These are phyloP conservation scores for Xanthia icteritia DNA, from an alignment of 2,888 invertebrate species.

Conservation along the genomic window DNA sequence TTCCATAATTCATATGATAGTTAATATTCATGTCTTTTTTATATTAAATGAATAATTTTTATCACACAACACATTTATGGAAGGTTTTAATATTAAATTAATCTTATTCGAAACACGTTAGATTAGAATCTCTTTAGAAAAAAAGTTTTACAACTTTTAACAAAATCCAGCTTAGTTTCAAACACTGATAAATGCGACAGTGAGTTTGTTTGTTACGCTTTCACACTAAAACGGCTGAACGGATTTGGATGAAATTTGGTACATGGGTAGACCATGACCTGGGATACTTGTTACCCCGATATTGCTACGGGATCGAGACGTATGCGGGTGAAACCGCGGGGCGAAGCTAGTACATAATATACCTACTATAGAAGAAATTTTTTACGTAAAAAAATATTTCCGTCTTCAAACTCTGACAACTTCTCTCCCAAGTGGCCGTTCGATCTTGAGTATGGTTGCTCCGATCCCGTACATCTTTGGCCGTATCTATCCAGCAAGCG, in stretches of 20 bases:
- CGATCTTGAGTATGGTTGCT: not conserved
- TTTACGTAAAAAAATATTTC: not conserved
- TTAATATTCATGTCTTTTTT: not conserved
- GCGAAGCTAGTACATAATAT: no score
- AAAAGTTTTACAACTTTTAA: not conserved
- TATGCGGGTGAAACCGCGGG: no score
- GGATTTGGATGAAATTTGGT: no score
- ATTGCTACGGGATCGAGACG: no score
- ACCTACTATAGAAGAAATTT: no score
- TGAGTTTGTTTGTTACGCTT: no score
- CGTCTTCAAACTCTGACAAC: not conserved
- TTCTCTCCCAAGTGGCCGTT: not conserved
- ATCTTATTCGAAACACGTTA: not conserved
- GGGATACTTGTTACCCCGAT: no score
- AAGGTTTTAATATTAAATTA: not conserved
- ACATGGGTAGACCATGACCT: no score
- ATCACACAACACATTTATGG: not conserved
- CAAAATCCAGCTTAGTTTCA: not conserved
- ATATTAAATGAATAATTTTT: not conserved
- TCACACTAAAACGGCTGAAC: no score
- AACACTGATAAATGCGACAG: not conserved
- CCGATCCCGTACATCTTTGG: no score
- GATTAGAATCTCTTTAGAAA: not conserved
- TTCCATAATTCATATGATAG: slow-evolving; percentile 18
- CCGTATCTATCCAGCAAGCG: not conserved